A percentile compares a stretch with the other conserved stretches of the same genome.
Evolutionary conservation across 2,113 vertebrate genomes (phyloP).

Genomic region (Erythrocercus mccallii): DNA sequence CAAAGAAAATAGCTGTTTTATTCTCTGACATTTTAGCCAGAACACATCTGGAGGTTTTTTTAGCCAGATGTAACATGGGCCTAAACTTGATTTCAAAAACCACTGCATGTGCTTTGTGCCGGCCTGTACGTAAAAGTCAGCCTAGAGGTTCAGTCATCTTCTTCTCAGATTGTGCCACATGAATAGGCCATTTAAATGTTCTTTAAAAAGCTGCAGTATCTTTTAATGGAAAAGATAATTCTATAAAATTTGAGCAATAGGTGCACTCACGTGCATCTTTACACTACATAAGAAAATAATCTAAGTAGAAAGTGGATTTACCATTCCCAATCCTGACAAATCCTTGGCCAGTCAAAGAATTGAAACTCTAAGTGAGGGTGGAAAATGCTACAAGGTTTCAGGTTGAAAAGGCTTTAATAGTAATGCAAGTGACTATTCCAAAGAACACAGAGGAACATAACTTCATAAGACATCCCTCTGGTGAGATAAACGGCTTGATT

Average conservation of each 20-base stretch:
- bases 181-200: background rate
- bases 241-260: background rate
- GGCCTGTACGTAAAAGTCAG: background rate
- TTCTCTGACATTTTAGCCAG: background rate
- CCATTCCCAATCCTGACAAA: background rate
- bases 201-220: background rate
- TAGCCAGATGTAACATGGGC: background rate
- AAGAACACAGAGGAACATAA: background rate
- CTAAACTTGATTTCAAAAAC: background rate
- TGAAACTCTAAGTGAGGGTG: background rate
- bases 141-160: background rate
- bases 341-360: background rate
- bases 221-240: background rate
- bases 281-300: background rate
- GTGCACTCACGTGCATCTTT: background rate
- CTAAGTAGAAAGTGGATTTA: background rate
- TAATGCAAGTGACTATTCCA: background rate
- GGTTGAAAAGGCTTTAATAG: background rate
- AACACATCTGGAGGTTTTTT: background rate
- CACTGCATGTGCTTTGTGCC: background rate
- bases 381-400: background rate
- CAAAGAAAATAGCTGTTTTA: background rate
- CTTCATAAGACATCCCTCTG: background rate
- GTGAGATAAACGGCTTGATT: background rate
- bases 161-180: background rate